phyloP scores from a whole-genome alignment of 2,113 vertebrate genomes.

The Pionites leucogaster region DNA sequence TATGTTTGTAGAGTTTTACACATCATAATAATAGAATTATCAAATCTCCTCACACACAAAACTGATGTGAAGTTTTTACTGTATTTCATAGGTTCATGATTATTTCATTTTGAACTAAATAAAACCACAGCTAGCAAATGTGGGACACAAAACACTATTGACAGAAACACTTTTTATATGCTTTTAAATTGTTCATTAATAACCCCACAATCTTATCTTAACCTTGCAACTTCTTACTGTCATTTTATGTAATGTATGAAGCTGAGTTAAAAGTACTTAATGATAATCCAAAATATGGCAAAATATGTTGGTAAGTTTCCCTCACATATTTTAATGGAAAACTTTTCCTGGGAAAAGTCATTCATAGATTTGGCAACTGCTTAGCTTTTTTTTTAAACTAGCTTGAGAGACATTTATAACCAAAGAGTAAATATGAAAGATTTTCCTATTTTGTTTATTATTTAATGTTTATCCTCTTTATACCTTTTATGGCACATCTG shows the following conservation, averaged over 20 bases:
- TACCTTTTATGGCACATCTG: not conserved
- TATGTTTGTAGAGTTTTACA: not conserved
- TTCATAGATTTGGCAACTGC: not conserved
- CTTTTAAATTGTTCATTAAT: not conserved
- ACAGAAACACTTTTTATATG: not conserved
- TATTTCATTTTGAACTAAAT: not conserved
- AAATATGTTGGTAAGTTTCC: not conserved
- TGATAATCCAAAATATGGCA: not conserved
- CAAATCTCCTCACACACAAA: not conserved
- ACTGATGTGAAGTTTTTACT: not conserved
- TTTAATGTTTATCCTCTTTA: not conserved
- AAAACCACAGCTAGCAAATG: not conserved
- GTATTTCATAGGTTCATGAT: not conserved
- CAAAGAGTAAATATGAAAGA: not conserved
- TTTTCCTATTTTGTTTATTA: not conserved
- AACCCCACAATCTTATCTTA: not conserved
- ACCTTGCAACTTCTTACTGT: not conserved
- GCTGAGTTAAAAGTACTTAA: not conserved
- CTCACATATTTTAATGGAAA: not conserved
- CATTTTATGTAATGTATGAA: not conserved
- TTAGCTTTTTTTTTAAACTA: not conserved
- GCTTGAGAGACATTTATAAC: not conserved
- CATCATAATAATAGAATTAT: not conserved
- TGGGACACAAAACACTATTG: not conserved
- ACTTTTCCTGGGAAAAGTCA: not conserved